Conservation (phyloP, 2,797 vertebrate genomes). For the Clarias laeviceps region DNA sequence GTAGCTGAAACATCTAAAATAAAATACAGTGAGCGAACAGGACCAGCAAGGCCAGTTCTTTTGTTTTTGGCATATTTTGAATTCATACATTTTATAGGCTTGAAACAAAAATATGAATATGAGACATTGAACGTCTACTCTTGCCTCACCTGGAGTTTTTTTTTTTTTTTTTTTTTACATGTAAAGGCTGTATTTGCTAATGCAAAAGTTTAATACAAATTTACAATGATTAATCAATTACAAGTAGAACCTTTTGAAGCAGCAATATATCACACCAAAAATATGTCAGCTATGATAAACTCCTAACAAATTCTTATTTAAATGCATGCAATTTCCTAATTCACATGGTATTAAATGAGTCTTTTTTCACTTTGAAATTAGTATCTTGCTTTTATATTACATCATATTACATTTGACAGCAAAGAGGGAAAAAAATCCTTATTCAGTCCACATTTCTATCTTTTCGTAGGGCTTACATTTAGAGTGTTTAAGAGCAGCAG, state of each 20-base stretch:
- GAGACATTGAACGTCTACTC: neutral
- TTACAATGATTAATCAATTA: neutral
- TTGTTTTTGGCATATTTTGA: neutral
- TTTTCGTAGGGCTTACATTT: neutral
- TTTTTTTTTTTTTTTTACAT: neutral
- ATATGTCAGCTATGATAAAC: too few relatives aligned
- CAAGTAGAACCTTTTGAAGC: too few relatives aligned
- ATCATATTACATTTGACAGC: slow-evolving; percentile 3
- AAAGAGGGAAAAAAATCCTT: neutral
- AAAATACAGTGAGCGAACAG: neutral
- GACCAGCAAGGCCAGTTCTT: neutral
- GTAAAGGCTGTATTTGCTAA: neutral
- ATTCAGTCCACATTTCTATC: neutral
- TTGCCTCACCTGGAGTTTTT: neutral
- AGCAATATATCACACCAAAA: too few relatives aligned
- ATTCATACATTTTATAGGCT: neutral
- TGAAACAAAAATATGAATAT: neutral
- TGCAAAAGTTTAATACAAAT: neutral
- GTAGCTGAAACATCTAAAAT: neutral
- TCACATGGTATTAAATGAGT: neutral
- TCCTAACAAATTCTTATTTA: neutral
- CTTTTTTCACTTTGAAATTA: neutral
- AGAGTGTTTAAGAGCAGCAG: neutral
- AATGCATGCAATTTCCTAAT: neutral
- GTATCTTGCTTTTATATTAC: slow-evolving; percentile 4